Conservation (phyloP, 2,888 invertebrate species). For the Anarsia innoxiella region DNA sequence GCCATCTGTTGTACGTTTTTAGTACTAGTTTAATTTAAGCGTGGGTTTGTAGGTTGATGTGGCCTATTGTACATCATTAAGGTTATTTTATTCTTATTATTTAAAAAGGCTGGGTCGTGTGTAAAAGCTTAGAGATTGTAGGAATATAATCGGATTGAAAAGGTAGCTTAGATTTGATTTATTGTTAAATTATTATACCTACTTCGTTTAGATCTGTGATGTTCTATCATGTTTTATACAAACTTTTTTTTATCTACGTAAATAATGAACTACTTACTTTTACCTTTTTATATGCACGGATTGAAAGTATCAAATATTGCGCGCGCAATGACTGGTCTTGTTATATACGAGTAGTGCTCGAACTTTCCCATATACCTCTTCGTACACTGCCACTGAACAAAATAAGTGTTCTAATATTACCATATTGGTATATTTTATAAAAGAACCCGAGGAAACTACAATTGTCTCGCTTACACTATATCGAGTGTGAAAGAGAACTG, state of each 20-base stretch:
- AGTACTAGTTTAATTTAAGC: no score
- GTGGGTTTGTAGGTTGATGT: no score
- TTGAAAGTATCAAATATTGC: not conserved
- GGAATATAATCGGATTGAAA: conserved; percentile 2
- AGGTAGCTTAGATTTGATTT: not conserved
- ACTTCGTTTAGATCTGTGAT: conserved; percentile 29
- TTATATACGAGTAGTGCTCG: not conserved
- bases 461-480: no score
- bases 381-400: not conserved
- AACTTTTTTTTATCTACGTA: not conserved
- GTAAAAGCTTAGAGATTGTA: conserved; percentile 29
- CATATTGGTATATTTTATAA: no score
- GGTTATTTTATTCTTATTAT: not conserved
- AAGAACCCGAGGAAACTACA: no score
- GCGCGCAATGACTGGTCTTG: not conserved
- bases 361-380: not conserved
- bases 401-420: no score
- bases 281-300: not conserved
- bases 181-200: no score
- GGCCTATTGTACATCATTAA: no score
- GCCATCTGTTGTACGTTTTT: no score
- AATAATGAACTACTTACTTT: conserved; percentile 2
- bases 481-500: no score
- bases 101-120: conserved; percentile 62
- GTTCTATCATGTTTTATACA: conserved; percentile 18